Percentiles rank a stretch among this genome's conserved stretches.
These are phyloP conservation scores for Parazoanthus swiftii DNA, from an alignment of 92 coral and sea anemone genomes.

Conservation along the genomic window DNA sequence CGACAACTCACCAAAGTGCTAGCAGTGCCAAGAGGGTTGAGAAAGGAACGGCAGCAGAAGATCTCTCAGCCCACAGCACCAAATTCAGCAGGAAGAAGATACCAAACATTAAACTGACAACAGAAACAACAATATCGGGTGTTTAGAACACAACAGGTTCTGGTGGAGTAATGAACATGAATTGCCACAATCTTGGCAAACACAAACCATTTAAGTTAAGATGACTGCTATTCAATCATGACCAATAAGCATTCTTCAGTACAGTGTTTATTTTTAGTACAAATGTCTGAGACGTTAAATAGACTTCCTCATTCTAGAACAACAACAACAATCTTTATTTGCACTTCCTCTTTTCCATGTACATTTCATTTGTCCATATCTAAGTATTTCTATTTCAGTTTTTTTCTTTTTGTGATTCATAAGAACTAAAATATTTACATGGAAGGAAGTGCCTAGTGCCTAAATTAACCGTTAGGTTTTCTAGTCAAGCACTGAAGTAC, in stretches of 20 bases:
- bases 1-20: constrained; percentile 79
- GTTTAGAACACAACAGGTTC: neutral
- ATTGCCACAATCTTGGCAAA: neutral
- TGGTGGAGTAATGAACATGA: neutral
- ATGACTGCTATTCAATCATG: neutral
- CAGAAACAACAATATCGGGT: neutral
- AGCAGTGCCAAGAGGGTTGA: constrained; percentile 88
- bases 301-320: too few relatives aligned
- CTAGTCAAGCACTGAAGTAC: too few relatives aligned
- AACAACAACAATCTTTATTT: too few relatives aligned
- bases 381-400: too few relatives aligned
- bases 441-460: too few relatives aligned
- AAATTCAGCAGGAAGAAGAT: constrained; percentile 88
- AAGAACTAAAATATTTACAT: too few relatives aligned
- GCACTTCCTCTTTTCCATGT: too few relatives aligned
- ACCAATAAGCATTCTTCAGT: neutral
- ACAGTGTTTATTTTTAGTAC: too few relatives aligned
- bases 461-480: too few relatives aligned
- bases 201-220: neutral
- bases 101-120: constrained; percentile 74
- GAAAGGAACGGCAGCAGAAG: constrained; percentile 99
- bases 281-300: neutral
- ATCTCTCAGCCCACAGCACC: constrained; percentile 89
- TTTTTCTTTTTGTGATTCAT: too few relatives aligned
- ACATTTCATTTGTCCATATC: too few relatives aligned